Evolutionary conservation across 1,140 invertebrate species (phyloP).

Genomic region (Drosophila erecta): DNA sequence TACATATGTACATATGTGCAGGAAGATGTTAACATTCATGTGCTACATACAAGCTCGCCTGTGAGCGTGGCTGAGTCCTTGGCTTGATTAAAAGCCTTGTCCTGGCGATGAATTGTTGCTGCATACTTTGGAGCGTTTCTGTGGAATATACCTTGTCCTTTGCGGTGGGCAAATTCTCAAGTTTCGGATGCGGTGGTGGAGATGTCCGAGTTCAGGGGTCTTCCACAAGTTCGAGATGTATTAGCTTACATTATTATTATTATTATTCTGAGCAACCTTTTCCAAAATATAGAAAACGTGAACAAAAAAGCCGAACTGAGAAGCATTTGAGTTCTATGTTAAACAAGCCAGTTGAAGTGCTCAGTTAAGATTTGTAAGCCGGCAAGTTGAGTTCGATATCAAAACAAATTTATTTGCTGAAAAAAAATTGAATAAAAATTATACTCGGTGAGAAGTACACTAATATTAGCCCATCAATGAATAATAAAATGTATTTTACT

Average conservation of each 20-base stretch:
- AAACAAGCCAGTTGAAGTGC: neutral
- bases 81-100: slow-evolving; percentile 49
- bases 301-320: neutral
- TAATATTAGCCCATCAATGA: neutral
- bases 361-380: too few relatives aligned
- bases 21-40: slow-evolving; percentile 3
- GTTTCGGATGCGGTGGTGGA: neutral
- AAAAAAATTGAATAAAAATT: neutral
- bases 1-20: neutral
- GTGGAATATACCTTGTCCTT: slow-evolving; percentile 4
- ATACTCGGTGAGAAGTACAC: neutral
- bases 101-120: slow-evolving; percentile 43
- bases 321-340: neutral
- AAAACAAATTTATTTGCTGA: neutral
- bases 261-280: too few relatives aligned
- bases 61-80: slow-evolving; percentile 19
- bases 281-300: too few relatives aligned
- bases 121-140: slow-evolving; percentile 24
- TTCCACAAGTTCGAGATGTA: neutral
- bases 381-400: too few relatives aligned
- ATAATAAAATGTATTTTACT: neutral
- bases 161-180: slow-evolving; percentile 1
- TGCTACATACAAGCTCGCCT: neutral
- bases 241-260: too few relatives aligned
- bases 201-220: slow-evolving; percentile 2